Conservation (phyloP, 1,140 invertebrate genomes). For the Popillia japonica region DNA sequence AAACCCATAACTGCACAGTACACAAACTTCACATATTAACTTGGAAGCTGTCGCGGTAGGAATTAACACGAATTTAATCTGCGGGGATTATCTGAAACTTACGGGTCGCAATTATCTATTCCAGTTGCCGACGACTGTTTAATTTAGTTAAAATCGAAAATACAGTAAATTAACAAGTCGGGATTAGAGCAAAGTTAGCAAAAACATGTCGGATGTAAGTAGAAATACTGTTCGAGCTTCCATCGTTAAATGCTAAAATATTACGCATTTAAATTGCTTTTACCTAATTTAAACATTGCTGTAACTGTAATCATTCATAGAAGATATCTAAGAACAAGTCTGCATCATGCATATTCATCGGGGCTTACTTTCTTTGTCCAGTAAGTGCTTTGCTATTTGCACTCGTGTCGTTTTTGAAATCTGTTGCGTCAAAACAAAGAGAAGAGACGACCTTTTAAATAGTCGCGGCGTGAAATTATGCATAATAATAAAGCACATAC, state of each 20-base stretch:
- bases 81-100: background rate
- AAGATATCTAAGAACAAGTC: background rate
- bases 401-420: background rate
- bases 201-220: background rate
- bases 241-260: background rate
- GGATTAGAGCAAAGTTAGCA: background rate
- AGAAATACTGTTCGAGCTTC: background rate
- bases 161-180: background rate
- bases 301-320: background rate
- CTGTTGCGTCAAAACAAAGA: background rate
- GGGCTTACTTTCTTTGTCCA: background rate
- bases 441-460: background rate
- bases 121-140: background rate
- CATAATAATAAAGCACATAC: background rate
- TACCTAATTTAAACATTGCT: background rate
- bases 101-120: background rate
- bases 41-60: no score
- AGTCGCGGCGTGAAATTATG: constrained; percentile 5
- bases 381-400: background rate
- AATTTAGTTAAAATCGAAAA: background rate
- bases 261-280: background rate
- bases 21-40: no score
- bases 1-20: no score
- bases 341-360: background rate
- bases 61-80: no score